A percentile compares a stretch with the other conserved stretches of the same genome.
Conservation (phyloP, 2,797 vertebrate species). For the Hemibagrus guttatus region DNA sequence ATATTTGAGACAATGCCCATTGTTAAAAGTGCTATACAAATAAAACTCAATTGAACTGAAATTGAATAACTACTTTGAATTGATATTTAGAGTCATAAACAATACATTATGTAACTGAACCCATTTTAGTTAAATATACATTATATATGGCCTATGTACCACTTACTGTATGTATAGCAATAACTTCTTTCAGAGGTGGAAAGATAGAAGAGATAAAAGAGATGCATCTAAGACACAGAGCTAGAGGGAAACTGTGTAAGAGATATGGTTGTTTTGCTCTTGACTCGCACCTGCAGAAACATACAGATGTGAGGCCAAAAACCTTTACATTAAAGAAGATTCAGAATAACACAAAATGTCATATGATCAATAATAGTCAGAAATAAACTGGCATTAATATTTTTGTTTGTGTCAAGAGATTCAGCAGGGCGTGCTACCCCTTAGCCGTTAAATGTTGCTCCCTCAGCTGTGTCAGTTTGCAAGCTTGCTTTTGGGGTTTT, state of each 20-base stretch:
- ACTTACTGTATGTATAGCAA: too few species aligned
- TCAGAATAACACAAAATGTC: constrained; percentile 20
- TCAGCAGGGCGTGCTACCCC: background rate
- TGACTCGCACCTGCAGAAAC: constrained; percentile 31
- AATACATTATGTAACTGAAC: background rate
- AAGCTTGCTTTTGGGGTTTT: constrained; percentile 33
- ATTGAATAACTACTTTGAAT: background rate
- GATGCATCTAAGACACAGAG: background rate
- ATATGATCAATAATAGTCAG: background rate
- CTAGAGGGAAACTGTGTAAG: background rate
- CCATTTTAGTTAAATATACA: background rate
- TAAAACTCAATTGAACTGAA: too few species aligned
- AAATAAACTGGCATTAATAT: background rate
- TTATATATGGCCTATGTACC: background rate
- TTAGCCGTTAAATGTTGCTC: background rate
- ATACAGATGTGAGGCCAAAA: constrained; percentile 2
- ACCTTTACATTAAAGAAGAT: constrained; percentile 25
- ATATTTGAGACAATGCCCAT: too few species aligned
- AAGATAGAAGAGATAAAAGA: background rate
- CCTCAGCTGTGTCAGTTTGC: constrained; percentile 20
- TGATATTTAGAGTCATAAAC: background rate
- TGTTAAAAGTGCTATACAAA: too few species aligned
- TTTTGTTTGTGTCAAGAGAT: background rate
- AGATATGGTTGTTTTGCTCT: background rate
- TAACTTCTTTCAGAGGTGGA: background rate